phyloP scores from a whole-genome alignment of 2,888 invertebrate species.

The Mellilla xanthometata region DNA sequence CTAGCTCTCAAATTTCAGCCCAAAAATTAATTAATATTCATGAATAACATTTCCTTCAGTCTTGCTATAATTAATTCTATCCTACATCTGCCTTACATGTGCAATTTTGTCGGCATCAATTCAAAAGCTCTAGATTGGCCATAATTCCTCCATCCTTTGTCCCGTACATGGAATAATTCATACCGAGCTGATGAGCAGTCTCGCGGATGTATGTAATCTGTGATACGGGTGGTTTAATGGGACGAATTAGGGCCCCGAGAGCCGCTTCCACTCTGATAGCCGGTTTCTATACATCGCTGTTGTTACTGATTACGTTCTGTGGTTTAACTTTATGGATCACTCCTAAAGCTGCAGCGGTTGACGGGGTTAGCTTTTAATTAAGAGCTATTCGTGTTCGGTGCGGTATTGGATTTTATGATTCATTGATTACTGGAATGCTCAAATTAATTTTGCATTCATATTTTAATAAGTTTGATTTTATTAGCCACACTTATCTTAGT shows the following conservation, averaged over 20 bases:
- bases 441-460: no score
- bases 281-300: not conserved
- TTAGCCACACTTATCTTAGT: no score
- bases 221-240: constrained; percentile 71
- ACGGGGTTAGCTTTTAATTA: no score
- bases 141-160: constrained; percentile 33
- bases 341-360: not conserved
- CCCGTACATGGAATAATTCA: constrained; percentile 30
- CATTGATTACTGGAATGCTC: no score
- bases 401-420: no score
- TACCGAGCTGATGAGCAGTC: constrained; percentile 35
- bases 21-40: no score
- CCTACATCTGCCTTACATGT: not conserved
- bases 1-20: no score
- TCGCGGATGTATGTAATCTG: constrained; percentile 69
- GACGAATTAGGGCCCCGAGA: constrained; percentile 52
- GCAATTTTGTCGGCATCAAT: constrained; percentile 4
- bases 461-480: no score
- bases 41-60: no score
- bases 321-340: constrained; percentile 3
- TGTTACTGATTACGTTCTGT: constrained; percentile 5
- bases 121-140: constrained; percentile 15
- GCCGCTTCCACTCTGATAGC: constrained; percentile 28
- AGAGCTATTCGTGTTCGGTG: no score
- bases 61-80: no score